These are phyloP conservation scores for Porphyrio hochstetteri DNA, from an alignment of 2,113 vertebrate genomes.

Conservation along the genomic window DNA sequence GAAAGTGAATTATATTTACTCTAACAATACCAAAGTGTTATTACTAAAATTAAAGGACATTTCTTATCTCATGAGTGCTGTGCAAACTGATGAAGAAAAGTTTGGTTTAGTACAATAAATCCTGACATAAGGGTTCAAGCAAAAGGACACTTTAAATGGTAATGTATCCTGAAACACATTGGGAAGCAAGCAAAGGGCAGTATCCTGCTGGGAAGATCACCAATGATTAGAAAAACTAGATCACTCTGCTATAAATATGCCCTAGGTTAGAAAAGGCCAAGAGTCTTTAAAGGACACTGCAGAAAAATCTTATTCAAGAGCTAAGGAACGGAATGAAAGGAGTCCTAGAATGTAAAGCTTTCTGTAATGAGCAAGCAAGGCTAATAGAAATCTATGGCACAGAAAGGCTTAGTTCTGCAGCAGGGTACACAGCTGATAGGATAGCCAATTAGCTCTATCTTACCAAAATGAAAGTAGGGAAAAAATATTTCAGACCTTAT, in stretches of 20 bases:
- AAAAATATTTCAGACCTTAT: not conserved
- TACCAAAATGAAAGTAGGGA: not conserved
- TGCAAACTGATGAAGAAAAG: not conserved
- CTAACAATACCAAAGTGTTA: not conserved
- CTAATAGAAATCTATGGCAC: not conserved
- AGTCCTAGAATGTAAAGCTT: not conserved
- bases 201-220: not conserved
- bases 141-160: not conserved
- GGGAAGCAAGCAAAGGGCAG: not conserved
- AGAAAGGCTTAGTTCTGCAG: not conserved
- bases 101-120: not conserved
- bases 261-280: not conserved
- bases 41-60: not conserved
- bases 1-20: not conserved
- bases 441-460: not conserved
- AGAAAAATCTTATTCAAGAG: not conserved
- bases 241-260: slow-evolving; percentile 25
- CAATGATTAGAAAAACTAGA: slow-evolving; percentile 20
- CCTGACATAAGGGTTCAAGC: not conserved
- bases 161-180: not conserved
- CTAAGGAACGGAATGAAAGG: not conserved
- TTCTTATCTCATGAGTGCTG: not conserved
- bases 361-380: not conserved
- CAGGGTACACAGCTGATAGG: not conserved
- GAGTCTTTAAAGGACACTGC: not conserved